Evolutionary conservation across 2,113 vertebrate genomes (phyloP), one percentile per base, ranked within the genome.

Genomic region (Dendropsophus ebraccatus): DNA sequence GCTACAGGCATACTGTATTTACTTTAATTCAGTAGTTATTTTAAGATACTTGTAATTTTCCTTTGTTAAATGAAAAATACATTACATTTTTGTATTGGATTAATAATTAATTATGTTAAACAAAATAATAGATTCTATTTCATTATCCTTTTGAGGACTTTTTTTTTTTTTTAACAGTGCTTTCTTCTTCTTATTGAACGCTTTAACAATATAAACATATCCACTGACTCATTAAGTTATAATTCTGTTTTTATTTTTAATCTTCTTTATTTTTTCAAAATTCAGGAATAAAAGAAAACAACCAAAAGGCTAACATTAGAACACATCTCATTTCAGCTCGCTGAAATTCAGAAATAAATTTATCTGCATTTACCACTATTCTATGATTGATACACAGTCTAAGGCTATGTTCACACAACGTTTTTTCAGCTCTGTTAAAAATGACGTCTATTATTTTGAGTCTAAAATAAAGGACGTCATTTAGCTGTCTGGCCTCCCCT

Each of bases 1-100:
- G 90, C 92, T 92, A 88, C 83, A 67, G 67, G 91, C 90, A 90
- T 88, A n/a, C n/a, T n/a, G n/a, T n/a, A 81, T 65, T 81, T 91
- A 89, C 85, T 82, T 13, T 4, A 91, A 91, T 0, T 84, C 84
- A 87, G 90, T 91, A 91, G 91, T 92, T 92, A 92, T 92, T 92
- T 92, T 89, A 93, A 90, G 89, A 87, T 16, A 89, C 90, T 35
- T 89, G 16, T 56, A 70, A 62, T 65, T 56, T 3, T 72, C 84
- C 89, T 83, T 76, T 92, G 91, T 90, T 90, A 91, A 90, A 87
- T 67, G 16, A 78, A 91, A 84, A 45, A 4, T 62, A 87, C 25
- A 88, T 90, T 90, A 90, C 88, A 84, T 12, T 90, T 32, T 83
- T 85, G 32, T 56, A 23, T 28, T 30, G 16, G 17, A 32, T 52